Conservation (phyloP, 2,797 vertebrate species). For the Tapera naevia region DNA sequence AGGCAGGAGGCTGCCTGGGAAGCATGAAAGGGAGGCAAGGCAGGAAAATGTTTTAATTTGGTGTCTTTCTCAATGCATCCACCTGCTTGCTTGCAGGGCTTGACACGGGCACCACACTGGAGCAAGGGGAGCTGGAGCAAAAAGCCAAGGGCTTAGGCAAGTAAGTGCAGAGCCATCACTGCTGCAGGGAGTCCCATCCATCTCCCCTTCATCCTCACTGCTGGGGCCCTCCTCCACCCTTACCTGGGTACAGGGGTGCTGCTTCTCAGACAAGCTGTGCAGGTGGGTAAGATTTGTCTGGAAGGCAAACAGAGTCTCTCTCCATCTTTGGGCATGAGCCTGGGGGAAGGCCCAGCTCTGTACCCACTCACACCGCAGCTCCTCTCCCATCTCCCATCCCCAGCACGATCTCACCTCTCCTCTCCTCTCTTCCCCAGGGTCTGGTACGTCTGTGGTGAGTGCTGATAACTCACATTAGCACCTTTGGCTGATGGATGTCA, state of each 20-base stretch:
- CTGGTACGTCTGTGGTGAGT: background rate
- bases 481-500: background rate
- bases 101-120: background rate
- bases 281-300: background rate
- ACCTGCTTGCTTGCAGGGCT: accelerated
- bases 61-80: background rate
- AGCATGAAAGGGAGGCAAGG: too few species aligned
- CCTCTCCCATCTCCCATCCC: background rate
- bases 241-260: background rate
- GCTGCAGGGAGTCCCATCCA: background rate
- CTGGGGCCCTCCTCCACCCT: background rate
- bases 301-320: background rate
- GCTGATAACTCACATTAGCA: background rate
- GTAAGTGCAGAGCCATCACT: background rate
- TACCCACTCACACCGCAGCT: accelerated
- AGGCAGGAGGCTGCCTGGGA: background rate
- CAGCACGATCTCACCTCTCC: background rate
- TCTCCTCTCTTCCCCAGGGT: background rate
- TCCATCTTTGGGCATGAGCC: background rate
- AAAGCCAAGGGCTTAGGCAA: background rate
- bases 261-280: background rate
- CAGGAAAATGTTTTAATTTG: background rate
- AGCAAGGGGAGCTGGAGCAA: background rate
- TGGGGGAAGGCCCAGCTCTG: accelerated
- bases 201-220: background rate